phyloP scores from a whole-genome alignment of 2,113 vertebrate genomes.

The Rhabdornis inornatus region DNA sequence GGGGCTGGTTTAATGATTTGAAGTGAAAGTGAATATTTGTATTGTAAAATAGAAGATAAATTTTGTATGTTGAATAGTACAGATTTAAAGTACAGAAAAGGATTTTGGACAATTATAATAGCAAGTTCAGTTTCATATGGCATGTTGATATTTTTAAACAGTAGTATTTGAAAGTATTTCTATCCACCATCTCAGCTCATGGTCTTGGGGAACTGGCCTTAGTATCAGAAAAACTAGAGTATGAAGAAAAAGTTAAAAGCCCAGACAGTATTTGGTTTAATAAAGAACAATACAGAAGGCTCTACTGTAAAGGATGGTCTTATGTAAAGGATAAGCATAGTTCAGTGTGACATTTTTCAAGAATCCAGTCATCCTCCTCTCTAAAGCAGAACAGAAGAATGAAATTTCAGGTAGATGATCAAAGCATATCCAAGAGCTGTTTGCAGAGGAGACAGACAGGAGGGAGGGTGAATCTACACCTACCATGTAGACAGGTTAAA shows the following conservation, averaged over 20 bases:
- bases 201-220: background rate
- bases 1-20: background rate
- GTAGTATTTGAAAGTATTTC: background rate
- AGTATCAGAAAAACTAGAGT: background rate
- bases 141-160: background rate
- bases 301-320: background rate
- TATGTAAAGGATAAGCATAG: background rate
- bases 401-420: background rate
- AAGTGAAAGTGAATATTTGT: background rate
- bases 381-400: background rate
- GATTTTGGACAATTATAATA: background rate
- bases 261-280: background rate
- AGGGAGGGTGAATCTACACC: background rate
- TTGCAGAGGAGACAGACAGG: background rate
- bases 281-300: background rate
- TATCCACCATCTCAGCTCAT: background rate
- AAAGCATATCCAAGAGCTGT: background rate
- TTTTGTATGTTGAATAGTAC: background rate
- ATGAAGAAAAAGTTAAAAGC: background rate
- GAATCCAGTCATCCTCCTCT: background rate
- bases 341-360: background rate
- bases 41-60: background rate
- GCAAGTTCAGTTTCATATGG: background rate
- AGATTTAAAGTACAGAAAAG: background rate
- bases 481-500: background rate